Base-by-base conservation (phyloP, 2,888 invertebrate species). In the Gibbula magus region DNA sequence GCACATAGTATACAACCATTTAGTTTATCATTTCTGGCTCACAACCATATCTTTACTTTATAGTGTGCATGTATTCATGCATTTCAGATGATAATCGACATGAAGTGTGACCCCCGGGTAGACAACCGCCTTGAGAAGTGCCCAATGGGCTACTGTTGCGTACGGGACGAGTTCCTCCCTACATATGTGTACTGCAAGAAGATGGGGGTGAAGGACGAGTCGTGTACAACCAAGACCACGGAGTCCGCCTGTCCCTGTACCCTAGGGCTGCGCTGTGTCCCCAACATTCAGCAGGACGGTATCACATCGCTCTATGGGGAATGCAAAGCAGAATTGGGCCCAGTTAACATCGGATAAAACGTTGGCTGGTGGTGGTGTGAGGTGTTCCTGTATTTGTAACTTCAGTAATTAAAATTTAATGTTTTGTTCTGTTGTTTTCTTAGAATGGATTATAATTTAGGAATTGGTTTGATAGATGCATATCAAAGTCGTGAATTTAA, bases 161-260 rank as follows among this genome's bases (percentile, higher is more conserved):
- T 83, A 4, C 66, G 84, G 22, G 86, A 86, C 77, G 84, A 86
- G 76, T 86, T 86, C 75, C 76, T 85, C 18, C 82, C 86, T 3
- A 67, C 80, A 20, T 83, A 80, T 32, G 82, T 85, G 35, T 86
- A 84, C 83, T 86, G 86, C 81, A 83, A 81, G 61, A 78, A 70
- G 45, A 79, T 83, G 32, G 84, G 85, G 2, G 22, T 45, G 3
- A 16, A 10, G 1, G 56, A 74, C 25, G 81, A 82, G 16, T 76
- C 77, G 56, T 86, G 86, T 77, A 80, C 82, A 32, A 84, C 83
- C 0, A 54, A 78, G 22, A 51, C 32, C 22, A 78, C 83, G 0
- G 81, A 85, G 35, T 82, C 85, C 16, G 81, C 82, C 32, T 86
- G 86, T 66, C 81, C 80, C 13, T 86, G 86, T 66, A 39, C 25